These are phyloP conservation scores for Hydrozoanthus gracilis DNA, from an alignment of 92 coral and sea anemone species.

Conservation along the genomic window DNA sequence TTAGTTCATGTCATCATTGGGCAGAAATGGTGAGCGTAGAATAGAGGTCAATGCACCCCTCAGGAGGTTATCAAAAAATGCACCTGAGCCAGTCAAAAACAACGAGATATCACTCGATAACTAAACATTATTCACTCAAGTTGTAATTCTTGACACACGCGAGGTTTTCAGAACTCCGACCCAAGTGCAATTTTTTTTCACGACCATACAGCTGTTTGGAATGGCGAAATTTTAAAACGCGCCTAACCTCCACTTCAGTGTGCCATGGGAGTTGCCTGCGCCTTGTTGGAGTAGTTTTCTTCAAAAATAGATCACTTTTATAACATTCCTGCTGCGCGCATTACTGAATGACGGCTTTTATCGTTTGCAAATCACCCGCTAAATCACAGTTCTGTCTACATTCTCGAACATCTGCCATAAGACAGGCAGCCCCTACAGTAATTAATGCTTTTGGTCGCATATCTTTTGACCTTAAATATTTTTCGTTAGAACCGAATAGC, in stretches of 20 bases:
- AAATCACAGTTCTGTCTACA: slow-evolving; percentile 17
- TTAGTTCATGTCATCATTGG: slow-evolving; percentile 12
- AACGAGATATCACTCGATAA: slow-evolving; percentile 22
- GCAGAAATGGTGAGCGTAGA: background rate
- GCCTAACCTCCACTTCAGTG: background rate
- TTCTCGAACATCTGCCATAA: slow-evolving; percentile 13
- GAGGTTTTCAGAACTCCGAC: slow-evolving; percentile 16
- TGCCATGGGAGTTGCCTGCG: background rate
- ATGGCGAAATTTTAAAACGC: slow-evolving; percentile 11
- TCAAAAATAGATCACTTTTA: background rate
- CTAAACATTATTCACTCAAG: background rate
- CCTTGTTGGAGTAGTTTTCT: background rate
- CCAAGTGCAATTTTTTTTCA: background rate
- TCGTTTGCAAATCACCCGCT: slow-evolving; percentile 23
- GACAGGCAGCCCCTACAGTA: background rate
- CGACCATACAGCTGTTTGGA: slow-evolving; percentile 29
- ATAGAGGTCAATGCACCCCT: background rate
- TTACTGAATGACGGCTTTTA: background rate
- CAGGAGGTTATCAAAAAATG: slow-evolving; percentile 37
- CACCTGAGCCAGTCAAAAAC: slow-evolving; percentile 28
- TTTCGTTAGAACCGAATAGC: background rate
- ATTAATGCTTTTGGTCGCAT: background rate
- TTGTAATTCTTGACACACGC: slow-evolving; percentile 33
- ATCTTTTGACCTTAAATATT: slow-evolving; percentile 19
- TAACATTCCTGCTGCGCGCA: slow-evolving; percentile 12